Base-by-base conservation (phyloP, 2,797 vertebrate species). In the Hippoglossus hippoglossus region DNA sequence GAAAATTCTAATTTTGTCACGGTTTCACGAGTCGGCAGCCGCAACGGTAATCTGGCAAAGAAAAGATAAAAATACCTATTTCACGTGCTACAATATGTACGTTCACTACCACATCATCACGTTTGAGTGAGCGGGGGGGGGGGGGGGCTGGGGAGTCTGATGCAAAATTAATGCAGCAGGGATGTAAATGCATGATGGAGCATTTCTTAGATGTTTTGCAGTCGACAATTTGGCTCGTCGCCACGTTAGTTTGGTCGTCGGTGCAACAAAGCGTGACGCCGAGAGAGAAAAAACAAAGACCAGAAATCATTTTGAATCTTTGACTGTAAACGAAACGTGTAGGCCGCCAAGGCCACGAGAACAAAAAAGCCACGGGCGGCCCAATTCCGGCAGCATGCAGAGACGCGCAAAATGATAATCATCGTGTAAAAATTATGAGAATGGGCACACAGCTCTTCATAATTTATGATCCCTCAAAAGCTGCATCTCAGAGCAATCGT, bases 381-480 rank as follows among this genome's bases (percentile, higher is more conserved):
- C 79, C 9, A 39, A 79, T 87, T 84, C 61, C 86, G 63, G 41
- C 59, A 74, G 73, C 61, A 80, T 76, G 78, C 81, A 83, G 52
- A 78, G 57, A 55, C 75, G 72, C 55, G 75, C 65, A 82, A 83
- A 89, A 87, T 74, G 74, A 86, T 83, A 75, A 86, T 84, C 60
- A 72, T 82, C 65, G 76, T 88, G 80, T 86, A 85, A 85, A 88
- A 87, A 86, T 87, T 57, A 83, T 82, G 85, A 88, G 80, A 89
- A 90, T 81, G 78, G 80, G 88, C 79, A 76, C 76, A 82, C 74
- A 51, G 81, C 72, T 79, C 76, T 86, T 72, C 62, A 85, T 85
- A 84, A 91, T 91, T 88, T 54, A 88, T 79, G 74, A 89, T 83
- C 84, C 82, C 76, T 90, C 85, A 86, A 86, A 89, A 85, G 79